Evolutionary conservation across 2,797 vertebrate species (phyloP).

Genomic region (Cyprinella venusta): DNA sequence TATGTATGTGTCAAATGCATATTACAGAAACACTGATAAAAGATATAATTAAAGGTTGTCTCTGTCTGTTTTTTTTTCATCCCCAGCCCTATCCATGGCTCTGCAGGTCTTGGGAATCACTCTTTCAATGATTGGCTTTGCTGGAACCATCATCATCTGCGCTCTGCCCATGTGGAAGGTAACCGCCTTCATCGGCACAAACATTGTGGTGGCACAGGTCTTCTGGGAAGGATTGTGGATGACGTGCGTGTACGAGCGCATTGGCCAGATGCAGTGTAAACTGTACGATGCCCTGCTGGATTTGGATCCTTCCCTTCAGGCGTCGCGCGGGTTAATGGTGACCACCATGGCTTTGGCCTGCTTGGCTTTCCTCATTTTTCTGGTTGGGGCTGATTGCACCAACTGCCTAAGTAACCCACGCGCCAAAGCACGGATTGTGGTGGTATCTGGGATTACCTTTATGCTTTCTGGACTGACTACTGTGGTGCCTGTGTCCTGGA

Average conservation of each 20-base stretch:
- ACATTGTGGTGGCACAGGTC: constrained; percentile 86
- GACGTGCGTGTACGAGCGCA: constrained; percentile 85
- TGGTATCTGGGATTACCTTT: constrained; percentile 77
- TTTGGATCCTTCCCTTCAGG: constrained; percentile 83
- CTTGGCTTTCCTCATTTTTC: constrained; percentile 78
- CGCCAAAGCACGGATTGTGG: constrained; percentile 76
- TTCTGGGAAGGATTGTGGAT: constrained; percentile 92
- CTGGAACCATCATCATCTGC: constrained; percentile 84
- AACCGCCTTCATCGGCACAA: constrained; percentile 85
- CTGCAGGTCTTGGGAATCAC: constrained; percentile 82
- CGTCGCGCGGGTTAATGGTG: constrained; percentile 80
- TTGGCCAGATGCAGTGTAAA: constrained; percentile 89
- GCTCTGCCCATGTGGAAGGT: constrained; percentile 89
- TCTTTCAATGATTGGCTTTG: constrained; percentile 78
- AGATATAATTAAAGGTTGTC: not conserved
- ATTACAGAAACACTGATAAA: not conserved
- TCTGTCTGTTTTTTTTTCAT: not conserved
- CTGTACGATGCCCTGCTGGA: constrained; percentile 85
- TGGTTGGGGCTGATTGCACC: constrained; percentile 81
- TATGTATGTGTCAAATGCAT: too few relatives aligned
- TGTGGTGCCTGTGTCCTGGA: constrained; percentile 83
- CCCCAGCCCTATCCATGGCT: constrained; percentile 70
- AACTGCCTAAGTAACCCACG: constrained; percentile 77
- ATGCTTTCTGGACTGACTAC: constrained; percentile 75
- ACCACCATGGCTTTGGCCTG: constrained; percentile 79